These are phyloP conservation scores for Xanthostigma xanthostigma DNA, from an alignment of 2,888 invertebrate species.

Conservation along the genomic window DNA sequence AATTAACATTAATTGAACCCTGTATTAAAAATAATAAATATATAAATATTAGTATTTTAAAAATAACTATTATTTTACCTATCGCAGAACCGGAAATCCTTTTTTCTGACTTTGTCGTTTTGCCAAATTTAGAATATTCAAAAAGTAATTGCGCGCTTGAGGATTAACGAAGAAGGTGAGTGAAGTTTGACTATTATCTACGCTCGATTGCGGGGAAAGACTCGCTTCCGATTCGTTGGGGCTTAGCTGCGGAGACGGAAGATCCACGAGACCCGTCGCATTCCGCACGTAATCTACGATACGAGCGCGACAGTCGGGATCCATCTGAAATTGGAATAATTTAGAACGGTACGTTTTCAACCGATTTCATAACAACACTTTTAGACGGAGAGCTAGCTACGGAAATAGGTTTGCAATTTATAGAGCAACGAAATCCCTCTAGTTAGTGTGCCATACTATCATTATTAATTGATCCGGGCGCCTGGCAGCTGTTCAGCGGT, in stretches of 20 bases:
- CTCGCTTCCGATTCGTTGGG: slow-evolving; percentile 23
- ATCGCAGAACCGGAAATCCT: slow-evolving; percentile 35
- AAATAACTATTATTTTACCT: neutral
- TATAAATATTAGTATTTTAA: neutral
- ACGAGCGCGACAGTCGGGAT: slow-evolving; percentile 34
- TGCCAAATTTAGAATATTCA: slow-evolving; percentile 34
- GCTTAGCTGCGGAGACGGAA: slow-evolving; percentile 2
- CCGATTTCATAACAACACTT: no score
- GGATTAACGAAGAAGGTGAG: slow-evolving; percentile 27
- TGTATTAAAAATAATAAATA: no score
- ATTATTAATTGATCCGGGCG: no score
- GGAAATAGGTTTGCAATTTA: no score
- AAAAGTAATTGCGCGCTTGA: slow-evolving; percentile 33
- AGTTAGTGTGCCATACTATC: no score
- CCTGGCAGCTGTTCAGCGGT: no score
- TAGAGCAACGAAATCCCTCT: no score
- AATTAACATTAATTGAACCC: no score
- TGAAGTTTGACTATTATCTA: slow-evolving; percentile 11
- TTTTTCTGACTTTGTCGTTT: slow-evolving; percentile 35
- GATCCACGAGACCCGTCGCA: slow-evolving; percentile 12
- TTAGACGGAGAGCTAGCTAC: no score
- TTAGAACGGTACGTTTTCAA: neutral
- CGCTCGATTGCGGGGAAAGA: slow-evolving; percentile 18
- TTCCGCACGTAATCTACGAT: slow-evolving; percentile 38
- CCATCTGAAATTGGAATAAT: slow-evolving; percentile 27